These are phyloP conservation scores for Gryllus longicercus DNA, from an alignment of 2,888 invertebrate species.

Conservation along the genomic window DNA sequence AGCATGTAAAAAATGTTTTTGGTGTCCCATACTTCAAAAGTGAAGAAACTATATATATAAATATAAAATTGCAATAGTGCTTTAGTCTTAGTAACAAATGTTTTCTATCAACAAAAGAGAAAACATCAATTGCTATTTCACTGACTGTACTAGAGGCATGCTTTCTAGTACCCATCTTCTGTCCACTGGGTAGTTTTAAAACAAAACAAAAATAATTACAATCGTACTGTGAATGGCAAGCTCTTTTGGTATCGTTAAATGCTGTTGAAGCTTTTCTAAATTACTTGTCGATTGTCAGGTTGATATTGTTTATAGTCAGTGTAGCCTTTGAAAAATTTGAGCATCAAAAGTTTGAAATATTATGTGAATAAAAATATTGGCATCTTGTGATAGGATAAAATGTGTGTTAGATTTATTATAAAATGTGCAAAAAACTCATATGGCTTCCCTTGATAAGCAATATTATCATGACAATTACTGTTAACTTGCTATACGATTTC, in stretches of 20 bases:
- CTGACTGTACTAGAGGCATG: slow-evolving; percentile 27
- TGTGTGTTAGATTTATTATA: too few species aligned
- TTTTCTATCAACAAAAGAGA: slow-evolving; percentile 17
- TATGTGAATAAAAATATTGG: too few species aligned
- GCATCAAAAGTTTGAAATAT: too few species aligned
- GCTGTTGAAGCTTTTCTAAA: slow-evolving; percentile 17
- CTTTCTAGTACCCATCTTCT: slow-evolving; percentile 31
- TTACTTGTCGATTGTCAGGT: not conserved
- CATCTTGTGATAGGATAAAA: too few species aligned
- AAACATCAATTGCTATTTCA: slow-evolving; percentile 12
- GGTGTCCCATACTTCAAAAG: slow-evolving; percentile 29
- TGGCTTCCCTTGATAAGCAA: not conserved
- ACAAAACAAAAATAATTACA: slow-evolving; percentile 18
- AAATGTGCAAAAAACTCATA: too few species aligned
- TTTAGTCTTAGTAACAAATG: slow-evolving; percentile 24
- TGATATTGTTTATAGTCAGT: not conserved
- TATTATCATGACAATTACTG: not conserved
- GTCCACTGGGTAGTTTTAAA: slow-evolving; percentile 18
- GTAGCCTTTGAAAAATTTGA: too few species aligned
- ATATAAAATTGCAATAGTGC: slow-evolving; percentile 28
- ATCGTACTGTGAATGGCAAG: slow-evolving; percentile 21
- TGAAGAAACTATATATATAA: slow-evolving; percentile 21
- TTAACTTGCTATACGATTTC: slow-evolving; percentile 6
- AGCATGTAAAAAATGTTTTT: slow-evolving; percentile 29
- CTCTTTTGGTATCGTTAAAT: slow-evolving; percentile 12